Percentiles rank a stretch among this genome's conserved stretches.
Evolutionary conservation across 2,113 vertebrate species (phyloP).

Genomic region (Pogonocichla stellata): DNA sequence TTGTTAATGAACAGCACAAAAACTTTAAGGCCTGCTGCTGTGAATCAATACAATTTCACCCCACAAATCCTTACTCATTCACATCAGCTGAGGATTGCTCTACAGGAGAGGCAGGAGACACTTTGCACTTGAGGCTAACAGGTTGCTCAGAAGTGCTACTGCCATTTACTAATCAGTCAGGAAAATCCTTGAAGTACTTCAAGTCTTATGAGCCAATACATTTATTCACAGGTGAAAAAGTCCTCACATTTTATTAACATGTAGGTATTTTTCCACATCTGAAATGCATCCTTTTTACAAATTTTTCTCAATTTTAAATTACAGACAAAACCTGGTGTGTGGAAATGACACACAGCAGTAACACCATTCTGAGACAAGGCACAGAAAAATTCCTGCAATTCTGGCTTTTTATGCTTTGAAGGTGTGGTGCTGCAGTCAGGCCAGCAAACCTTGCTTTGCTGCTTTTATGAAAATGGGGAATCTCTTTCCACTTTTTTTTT

Average conservation of each 20-base stretch:
- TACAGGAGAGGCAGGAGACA: background rate
- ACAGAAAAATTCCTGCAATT: background rate
- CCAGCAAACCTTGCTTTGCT: background rate
- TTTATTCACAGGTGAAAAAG: background rate
- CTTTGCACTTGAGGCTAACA: background rate
- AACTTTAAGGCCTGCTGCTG: background rate
- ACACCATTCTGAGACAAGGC: background rate
- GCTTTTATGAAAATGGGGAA: background rate
- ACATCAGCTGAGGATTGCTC: background rate
- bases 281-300: background rate
- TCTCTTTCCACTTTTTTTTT: background rate
- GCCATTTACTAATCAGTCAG: background rate
- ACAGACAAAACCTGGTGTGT: background rate
- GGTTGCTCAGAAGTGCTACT: background rate
- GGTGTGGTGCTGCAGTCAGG: background rate
- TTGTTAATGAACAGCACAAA: background rate
- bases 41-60: background rate
- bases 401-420: background rate
- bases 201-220: background rate
- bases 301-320: background rate
- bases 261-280: background rate
- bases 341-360: background rate
- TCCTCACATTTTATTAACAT: background rate
- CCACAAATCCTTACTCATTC: background rate
- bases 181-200: background rate